Conservation (phyloP, 2,797 vertebrate species). For the Sciaenops ocellatus region DNA sequence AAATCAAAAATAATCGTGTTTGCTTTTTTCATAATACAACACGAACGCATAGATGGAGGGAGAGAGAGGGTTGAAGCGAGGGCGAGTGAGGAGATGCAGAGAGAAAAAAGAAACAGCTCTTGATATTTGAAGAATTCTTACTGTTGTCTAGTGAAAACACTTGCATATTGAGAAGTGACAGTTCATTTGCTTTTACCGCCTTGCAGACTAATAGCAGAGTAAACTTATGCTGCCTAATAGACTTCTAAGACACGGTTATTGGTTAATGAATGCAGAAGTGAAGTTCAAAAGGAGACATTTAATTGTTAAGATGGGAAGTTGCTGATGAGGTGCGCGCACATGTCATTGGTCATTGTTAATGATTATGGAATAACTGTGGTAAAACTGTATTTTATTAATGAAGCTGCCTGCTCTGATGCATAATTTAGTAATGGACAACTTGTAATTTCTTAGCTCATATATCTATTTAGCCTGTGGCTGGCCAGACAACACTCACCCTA, state of each 20-base stretch:
- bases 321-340: slow-evolving; percentile 40
- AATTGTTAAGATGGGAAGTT: slow-evolving; percentile 58
- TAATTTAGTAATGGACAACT: slow-evolving; percentile 49
- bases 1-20: slow-evolving; percentile 96
- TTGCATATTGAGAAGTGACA: slow-evolving; percentile 69
- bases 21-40: slow-evolving; percentile 86
- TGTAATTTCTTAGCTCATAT: slow-evolving; percentile 52
- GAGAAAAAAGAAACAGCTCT: slow-evolving; percentile 57
- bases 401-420: slow-evolving; percentile 42
- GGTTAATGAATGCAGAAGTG: slow-evolving; percentile 80
- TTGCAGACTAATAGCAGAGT: slow-evolving; percentile 78
- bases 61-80: slow-evolving; percentile 15
- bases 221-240: slow-evolving; percentile 75
- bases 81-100: slow-evolving; percentile 37
- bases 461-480: slow-evolving; percentile 48
- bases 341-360: slow-evolving; percentile 59
- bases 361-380: slow-evolving; percentile 48
- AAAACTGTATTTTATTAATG: slow-evolving; percentile 57
- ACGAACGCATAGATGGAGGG: slow-evolving; percentile 68
- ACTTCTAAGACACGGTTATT: slow-evolving; percentile 72
- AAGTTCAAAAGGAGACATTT: slow-evolving; percentile 69
- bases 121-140: slow-evolving; percentile 65
- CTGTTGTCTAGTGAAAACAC: slow-evolving; percentile 62
- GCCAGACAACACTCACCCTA: slow-evolving; percentile 39
- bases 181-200: slow-evolving; percentile 80